Evolutionary conservation across 2,113 vertebrate species (phyloP).

Genomic region (rabbit (Oryctolagus cuniculus)): mOryCun1.1 NC_091445.1:50834501-50835000

Average conservation of each 20-base stretch:
- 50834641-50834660: constrained; percentile 21
- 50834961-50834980: constrained; percentile 72
- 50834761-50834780: not conserved
- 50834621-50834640: not conserved
- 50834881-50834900: constrained; percentile 61
- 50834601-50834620: not conserved
- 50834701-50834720: not conserved
- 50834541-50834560: not conserved
- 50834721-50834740: not conserved
- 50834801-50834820: not conserved
- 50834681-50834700: not conserved
- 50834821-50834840: not conserved
- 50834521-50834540: constrained; percentile 59
- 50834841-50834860: not conserved
- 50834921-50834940: not conserved
- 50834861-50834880: not conserved
- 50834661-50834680: not conserved
- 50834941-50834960: not conserved
- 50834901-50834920: not conserved
- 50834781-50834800: not conserved
- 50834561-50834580: not conserved
- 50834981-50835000: constrained; percentile 66
- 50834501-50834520: not conserved
- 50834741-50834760: not conserved
- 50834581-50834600: not conserved